Percentiles rank a stretch among this genome's conserved stretches.
phyloP scores from a whole-genome alignment of 2,113 vertebrate species.

The Eurypyga helias region DNA sequence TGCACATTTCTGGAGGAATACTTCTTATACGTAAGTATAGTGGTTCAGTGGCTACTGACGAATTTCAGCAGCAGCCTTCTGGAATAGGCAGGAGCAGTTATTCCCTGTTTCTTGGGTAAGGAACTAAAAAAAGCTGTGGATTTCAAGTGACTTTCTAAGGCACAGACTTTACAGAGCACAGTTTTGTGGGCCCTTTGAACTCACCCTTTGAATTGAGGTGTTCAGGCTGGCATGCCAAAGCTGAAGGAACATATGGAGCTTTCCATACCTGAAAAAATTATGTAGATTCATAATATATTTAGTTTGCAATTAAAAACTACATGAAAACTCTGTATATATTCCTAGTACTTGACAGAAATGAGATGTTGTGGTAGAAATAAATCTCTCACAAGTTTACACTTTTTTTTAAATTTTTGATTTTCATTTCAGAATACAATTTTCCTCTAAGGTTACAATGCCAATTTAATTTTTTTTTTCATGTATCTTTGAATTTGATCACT shows the following conservation, averaged over 20 bases:
- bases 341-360: neutral
- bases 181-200: neutral
- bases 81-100: accelerated
- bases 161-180: accelerated
- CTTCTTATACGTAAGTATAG: neutral
- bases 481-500: neutral
- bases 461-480: neutral
- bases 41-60: neutral
- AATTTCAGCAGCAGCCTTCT: neutral
- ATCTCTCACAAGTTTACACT: neutral
- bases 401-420: neutral
- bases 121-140: neutral
- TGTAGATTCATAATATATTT: neutral
- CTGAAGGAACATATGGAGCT: neutral
- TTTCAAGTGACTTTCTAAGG: neutral
- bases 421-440: neutral
- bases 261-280: neutral
- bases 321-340: neutral
- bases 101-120: neutral
- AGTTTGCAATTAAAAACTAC: conserved; percentile 36
- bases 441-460: neutral
- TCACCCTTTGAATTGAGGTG: neutral
- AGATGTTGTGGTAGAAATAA: neutral
- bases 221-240: neutral
- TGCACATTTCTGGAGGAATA: neutral